A percentile compares a stretch with the other conserved stretches of the same genome.
Evolutionary conservation across 2,113 vertebrate genomes (phyloP).

Genomic region (Leucosticte australis): DNA sequence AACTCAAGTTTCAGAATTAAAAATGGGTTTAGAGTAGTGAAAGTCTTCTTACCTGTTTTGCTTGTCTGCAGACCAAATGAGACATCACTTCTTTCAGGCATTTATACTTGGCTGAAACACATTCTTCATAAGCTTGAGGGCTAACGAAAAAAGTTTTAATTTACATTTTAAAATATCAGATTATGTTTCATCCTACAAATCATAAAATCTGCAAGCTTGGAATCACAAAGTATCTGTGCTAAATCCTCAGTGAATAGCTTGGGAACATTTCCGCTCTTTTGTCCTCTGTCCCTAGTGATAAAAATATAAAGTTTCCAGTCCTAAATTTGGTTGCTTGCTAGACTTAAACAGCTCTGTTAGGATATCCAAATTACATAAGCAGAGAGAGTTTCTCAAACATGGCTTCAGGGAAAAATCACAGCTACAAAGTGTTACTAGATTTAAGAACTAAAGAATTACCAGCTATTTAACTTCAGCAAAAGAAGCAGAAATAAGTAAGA

Average conservation of each 20-base stretch:
- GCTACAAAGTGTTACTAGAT: not conserved
- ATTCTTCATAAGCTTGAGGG: not conserved
- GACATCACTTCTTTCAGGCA: not conserved
- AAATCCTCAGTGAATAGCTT: not conserved
- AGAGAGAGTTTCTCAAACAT: not conserved
- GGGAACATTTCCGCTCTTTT: not conserved
- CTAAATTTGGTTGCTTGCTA: not conserved
- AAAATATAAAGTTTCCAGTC: not conserved
- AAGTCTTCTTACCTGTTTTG: not conserved
- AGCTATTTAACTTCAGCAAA: not conserved
- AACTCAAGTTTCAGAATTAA: not conserved
- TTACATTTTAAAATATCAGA: not conserved
- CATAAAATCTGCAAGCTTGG: not conserved
- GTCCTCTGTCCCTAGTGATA: not conserved
- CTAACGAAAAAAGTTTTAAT: not conserved
- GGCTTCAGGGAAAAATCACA: not conserved
- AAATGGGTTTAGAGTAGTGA: not conserved
- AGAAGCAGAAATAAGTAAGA: not conserved
- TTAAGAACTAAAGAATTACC: not conserved
- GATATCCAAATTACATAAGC: not conserved
- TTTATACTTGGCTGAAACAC: not conserved
- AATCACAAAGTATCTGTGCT: not conserved
- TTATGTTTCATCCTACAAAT: not conserved
- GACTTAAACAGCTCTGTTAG: not conserved
- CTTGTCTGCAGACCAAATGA: not conserved